A percentile compares a stretch with the other conserved stretches of the same genome.
These are phyloP conservation scores for Blastobasis adustella DNA, from an alignment of 2,888 invertebrate species.

Conservation along the genomic window DNA sequence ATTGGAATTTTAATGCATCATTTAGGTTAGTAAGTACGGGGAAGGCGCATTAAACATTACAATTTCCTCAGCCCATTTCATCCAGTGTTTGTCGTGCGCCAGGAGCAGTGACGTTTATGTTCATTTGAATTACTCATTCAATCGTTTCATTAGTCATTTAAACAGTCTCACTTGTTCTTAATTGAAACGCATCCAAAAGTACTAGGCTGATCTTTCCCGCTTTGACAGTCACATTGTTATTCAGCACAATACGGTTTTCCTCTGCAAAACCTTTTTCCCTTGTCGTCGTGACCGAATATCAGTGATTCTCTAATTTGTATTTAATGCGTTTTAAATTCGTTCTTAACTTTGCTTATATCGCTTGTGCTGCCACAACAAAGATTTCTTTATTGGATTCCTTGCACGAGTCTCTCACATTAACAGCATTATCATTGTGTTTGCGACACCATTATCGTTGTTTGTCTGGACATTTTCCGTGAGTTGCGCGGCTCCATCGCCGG, in stretches of 20 bases:
- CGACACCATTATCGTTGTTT: constrained; percentile 57
- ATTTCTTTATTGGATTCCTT: constrained; percentile 20
- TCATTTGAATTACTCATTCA: constrained; percentile 63
- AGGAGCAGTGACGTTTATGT: constrained; percentile 43
- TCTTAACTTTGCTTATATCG: background rate
- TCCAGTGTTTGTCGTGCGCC: constrained; percentile 26
- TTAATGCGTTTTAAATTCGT: constrained; percentile 16
- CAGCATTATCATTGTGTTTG: constrained; percentile 43
- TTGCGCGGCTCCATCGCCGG: constrained; percentile 57
- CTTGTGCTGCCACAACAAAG: constrained; percentile 7
- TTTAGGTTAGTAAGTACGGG: constrained; percentile 5
- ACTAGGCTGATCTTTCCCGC: constrained; percentile 29
- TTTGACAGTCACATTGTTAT: constrained; percentile 5
- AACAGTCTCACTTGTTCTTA: constrained; percentile 49
- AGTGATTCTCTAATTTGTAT: background rate
- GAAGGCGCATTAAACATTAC: constrained; percentile 6
- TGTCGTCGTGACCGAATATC: too few relatives aligned
- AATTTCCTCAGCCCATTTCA: constrained; percentile 25
- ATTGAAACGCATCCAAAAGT: constrained; percentile 62
- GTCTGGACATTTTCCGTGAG: constrained; percentile 64
- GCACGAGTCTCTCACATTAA: constrained; percentile 26
- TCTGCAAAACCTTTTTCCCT: too few relatives aligned
- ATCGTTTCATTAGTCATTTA: constrained; percentile 61
- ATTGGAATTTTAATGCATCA: constrained; percentile 3
- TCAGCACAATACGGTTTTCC: background rate